These are phyloP conservation scores for Bugula neritina DNA, from an alignment of 2,888 invertebrate genomes.

Conservation along the genomic window DNA sequence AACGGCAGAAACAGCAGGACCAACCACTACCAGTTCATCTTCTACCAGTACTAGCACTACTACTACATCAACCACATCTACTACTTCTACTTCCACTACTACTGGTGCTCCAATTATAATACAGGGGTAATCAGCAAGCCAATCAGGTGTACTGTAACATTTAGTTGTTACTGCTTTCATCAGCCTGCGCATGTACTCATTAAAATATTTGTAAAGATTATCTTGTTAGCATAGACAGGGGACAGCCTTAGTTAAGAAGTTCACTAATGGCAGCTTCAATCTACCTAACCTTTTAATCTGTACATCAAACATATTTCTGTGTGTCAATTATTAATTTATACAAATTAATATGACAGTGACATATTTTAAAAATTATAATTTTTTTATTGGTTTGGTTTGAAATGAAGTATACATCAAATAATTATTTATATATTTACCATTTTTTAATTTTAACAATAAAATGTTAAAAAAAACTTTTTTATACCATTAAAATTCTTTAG, in stretches of 20 bases:
- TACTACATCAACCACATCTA: neutral
- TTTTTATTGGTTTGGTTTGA: too few relatives aligned
- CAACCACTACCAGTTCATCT: neutral
- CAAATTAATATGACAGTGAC: too few relatives aligned
- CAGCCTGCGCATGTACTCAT: neutral
- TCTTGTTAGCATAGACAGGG: neutral
- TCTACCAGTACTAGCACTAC: neutral
- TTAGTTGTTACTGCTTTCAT: too few relatives aligned
- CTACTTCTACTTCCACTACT: neutral
- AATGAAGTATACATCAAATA: too few relatives aligned
- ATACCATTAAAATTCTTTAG: too few relatives aligned
- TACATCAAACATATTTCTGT: neutral
- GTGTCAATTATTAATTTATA: neutral
- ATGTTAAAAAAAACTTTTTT: too few relatives aligned
- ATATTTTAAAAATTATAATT: too few relatives aligned
- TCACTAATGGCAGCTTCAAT: neutral
- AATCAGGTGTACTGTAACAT: too few relatives aligned
- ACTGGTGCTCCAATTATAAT: neutral
- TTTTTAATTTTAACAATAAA: too few relatives aligned
- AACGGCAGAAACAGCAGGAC: neutral
- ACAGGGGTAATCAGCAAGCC: too few relatives aligned
- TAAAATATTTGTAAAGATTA: neutral
- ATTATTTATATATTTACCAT: too few relatives aligned
- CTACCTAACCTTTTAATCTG: neutral
- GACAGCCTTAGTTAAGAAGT: neutral